Conservation (phyloP, 1,140 invertebrate species). For the Pachyrhynchus sulphureomaculatus region DNA sequence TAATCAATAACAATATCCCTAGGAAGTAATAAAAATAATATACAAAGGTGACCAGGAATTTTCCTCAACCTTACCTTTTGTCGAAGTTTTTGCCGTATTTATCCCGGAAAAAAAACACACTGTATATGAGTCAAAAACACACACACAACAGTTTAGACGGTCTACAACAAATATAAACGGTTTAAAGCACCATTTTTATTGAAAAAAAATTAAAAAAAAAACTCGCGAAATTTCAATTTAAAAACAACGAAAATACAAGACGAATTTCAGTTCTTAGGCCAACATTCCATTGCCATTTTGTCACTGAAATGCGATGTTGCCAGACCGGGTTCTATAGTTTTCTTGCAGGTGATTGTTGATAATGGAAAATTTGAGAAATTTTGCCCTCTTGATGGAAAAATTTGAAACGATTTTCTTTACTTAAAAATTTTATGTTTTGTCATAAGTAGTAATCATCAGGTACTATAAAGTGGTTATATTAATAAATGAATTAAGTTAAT, state of each 20-base stretch:
- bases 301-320: constrained; percentile 39
- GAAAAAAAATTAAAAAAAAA: no score
- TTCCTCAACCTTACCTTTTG: constrained; percentile 21
- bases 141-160: constrained; percentile 4
- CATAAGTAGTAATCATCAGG: no score
- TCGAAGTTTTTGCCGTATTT: constrained; percentile 3
- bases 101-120: constrained; percentile 10
- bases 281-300: constrained; percentile 50
- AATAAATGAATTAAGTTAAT: no score
- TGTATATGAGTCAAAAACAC: constrained; percentile 21
- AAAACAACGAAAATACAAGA: constrained; percentile 27
- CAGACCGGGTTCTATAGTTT: constrained; percentile 19
- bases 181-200: constrained; percentile 5
- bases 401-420: no score
- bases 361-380: background rate
- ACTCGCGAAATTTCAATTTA: constrained; percentile 8
- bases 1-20: constrained; percentile 1
- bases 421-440: no score
- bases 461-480: no score
- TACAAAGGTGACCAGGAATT: constrained; percentile 17
- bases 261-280: constrained; percentile 40
- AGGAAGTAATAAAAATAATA: constrained; percentile 14
- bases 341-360: background rate
- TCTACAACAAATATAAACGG: background rate
- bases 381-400: background rate